Conservation (phyloP, 2,113 vertebrate genomes). For the Vireo altiloquus region DNA sequence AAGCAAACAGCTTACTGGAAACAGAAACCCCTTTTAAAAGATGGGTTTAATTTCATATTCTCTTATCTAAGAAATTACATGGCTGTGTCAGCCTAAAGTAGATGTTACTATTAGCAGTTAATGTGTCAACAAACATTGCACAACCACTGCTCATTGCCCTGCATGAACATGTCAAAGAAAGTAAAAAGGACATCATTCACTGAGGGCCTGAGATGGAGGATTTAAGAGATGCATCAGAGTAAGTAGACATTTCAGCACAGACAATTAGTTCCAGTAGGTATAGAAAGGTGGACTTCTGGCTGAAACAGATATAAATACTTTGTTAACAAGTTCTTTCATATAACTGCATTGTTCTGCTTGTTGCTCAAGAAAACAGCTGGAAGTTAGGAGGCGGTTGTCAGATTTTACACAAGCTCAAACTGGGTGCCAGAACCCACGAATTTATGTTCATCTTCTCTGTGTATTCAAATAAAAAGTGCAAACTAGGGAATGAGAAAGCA, state of each 20-base stretch:
- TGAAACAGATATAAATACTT: neutral
- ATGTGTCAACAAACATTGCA: neutral
- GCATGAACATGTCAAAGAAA: neutral
- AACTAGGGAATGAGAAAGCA: neutral
- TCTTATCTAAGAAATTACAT: neutral
- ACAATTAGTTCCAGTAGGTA: neutral
- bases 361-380: neutral
- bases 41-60: neutral
- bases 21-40: neutral
- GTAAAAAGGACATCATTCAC: neutral
- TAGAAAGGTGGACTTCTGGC: neutral
- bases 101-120: neutral
- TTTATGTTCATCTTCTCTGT: neutral
- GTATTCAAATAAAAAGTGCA: neutral
- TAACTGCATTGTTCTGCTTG: neutral
- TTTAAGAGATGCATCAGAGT: neutral
- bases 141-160: neutral
- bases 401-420: neutral
- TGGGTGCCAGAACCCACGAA: fast-evolving
- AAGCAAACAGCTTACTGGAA: neutral
- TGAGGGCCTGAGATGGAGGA: neutral
- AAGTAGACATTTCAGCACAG: neutral
- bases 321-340: neutral
- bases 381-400: neutral
- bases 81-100: neutral